Evolutionary conservation across 64 coral and sea anemone genomes (phyloP).

Genomic region (Porites lutea): DNA sequence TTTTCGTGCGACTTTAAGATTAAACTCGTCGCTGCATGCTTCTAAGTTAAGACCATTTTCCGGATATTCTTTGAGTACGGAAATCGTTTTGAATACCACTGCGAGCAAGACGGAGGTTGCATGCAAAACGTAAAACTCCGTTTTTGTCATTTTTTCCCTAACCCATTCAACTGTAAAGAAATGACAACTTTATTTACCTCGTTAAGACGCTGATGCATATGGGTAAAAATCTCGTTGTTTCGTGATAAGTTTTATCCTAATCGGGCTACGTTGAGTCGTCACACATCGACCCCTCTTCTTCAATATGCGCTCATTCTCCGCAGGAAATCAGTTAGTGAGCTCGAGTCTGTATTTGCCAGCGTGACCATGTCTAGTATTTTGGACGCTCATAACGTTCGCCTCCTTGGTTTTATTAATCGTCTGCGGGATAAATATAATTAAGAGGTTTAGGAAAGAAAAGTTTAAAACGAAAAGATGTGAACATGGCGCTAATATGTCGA

Average conservation of each 20-base stretch:
- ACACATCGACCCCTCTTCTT: not conserved
- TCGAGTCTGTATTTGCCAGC: not conserved
- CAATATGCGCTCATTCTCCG: not conserved
- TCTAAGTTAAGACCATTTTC: slow-evolving; percentile 24
- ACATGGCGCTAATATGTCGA: no score
- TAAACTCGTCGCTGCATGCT: slow-evolving; percentile 19
- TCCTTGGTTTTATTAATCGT: no score
- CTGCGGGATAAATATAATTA: no score
- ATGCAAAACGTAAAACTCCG: not conserved
- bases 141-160: not conserved
- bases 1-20: slow-evolving; percentile 43
- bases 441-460: no score
- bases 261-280: not conserved
- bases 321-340: not conserved
- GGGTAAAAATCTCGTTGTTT: not conserved
- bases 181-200: not conserved
- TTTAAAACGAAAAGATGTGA: no score
- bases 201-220: not conserved
- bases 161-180: not conserved
- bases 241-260: not conserved
- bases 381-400: no score
- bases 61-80: slow-evolving; percentile 31
- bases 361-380: not conserved
- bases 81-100: slow-evolving; percentile 9
- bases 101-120: not conserved